A percentile compares a stretch with the other conserved stretches of the same genome.
phyloP scores from a whole-genome alignment of 2,888 invertebrate species.

The Amphiduros pacificus region DNA sequence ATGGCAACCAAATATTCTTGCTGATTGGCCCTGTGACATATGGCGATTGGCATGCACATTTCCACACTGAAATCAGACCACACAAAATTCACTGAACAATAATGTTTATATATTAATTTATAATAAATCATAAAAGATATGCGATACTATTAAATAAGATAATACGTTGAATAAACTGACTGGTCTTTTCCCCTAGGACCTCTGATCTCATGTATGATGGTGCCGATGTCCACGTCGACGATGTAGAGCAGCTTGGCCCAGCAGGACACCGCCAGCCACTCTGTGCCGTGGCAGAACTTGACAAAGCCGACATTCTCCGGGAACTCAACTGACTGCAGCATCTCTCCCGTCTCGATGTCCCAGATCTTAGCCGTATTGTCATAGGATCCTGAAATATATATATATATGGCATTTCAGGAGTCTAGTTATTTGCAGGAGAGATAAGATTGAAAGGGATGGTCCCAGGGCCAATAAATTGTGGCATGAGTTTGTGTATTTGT shows the following conservation, averaged over 20 bases:
- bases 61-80: background rate
- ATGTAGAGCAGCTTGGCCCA: background rate
- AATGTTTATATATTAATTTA: no score
- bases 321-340: conserved; percentile 18
- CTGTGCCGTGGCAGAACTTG: conserved; percentile 3
- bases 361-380: conserved; percentile 39
- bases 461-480: no score
- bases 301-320: conserved; percentile 5
- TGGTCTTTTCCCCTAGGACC: background rate
- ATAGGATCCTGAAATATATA: conserved; percentile 34
- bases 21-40: conserved; percentile 3
- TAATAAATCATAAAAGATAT: no score
- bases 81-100: no score
- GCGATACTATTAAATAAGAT: no score
- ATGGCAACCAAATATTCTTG: conserved; percentile 5
- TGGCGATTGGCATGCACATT: conserved; percentile 12
- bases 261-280: background rate
- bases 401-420: no score
- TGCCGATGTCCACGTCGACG: background rate
- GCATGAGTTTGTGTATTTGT: no score
- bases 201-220: background rate
- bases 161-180: no score
- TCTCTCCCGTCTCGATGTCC: conserved; percentile 19
- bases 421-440: no score
- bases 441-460: no score